Evolutionary conservation across 2,888 invertebrate genomes (phyloP).

Genomic region (Drosophila pegasa): DNA sequence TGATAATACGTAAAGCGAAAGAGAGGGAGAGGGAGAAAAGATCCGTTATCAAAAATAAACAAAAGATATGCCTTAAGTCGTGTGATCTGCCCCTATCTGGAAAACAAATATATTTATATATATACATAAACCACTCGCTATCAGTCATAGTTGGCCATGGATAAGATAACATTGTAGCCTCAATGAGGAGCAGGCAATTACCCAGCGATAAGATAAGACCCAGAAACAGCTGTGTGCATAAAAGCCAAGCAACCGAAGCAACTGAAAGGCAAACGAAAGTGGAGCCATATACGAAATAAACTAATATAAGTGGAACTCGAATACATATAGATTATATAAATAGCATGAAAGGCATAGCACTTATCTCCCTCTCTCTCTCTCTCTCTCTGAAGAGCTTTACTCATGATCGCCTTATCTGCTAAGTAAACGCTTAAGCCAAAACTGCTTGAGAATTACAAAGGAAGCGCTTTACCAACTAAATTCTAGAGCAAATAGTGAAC

Average conservation of each 20-base stretch:
- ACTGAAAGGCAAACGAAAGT: constrained; percentile 62
- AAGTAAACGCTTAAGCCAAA: constrained; percentile 8
- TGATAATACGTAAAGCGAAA: constrained; percentile 31
- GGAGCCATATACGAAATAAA: constrained; percentile 21
- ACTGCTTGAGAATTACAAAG: constrained; percentile 17
- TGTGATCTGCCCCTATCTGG: constrained; percentile 46
- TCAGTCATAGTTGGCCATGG: constrained; percentile 70
- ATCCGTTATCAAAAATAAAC: constrained; percentile 68
- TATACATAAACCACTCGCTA: constrained; percentile 29
- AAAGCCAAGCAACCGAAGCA: constrained; percentile 13
- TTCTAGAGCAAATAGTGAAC: neutral
- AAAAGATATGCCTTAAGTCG: constrained; percentile 41
- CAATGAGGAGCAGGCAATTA: constrained; percentile 11
- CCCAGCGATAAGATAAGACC: constrained; percentile 59
- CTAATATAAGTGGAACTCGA: constrained; percentile 7
- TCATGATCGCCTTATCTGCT: constrained; percentile 34
- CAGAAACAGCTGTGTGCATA: constrained; percentile 75
- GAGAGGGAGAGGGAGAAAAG: constrained; percentile 4
- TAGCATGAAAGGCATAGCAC: neutral
- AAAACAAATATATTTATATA: constrained; percentile 16
- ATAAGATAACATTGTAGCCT: constrained; percentile 54
- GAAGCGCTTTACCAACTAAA: constrained; percentile 11
- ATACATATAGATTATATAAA: constrained; percentile 15
- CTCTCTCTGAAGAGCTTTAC: constrained; percentile 26
- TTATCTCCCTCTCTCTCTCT: no score